Evolutionary conservation across 1,140 invertebrate genomes (phyloP), one percentile per base, ranked within the genome.

Genomic region (Drosophila aff.): DNA sequence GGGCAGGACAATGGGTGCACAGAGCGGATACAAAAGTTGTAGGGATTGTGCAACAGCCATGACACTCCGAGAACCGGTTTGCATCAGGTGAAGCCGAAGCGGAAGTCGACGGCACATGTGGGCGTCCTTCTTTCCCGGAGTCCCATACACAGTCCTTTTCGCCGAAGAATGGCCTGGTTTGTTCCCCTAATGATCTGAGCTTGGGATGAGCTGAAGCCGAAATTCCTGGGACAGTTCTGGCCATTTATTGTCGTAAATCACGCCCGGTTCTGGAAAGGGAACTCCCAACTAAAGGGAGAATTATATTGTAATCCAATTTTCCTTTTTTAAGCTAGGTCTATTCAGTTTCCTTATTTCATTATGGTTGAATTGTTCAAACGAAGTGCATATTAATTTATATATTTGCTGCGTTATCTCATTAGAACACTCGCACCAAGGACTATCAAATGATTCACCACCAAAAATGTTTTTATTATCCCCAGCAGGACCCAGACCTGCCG

Each of bases 21-120:
- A n/a, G 55, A 68, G 50, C 64, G 50, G 57, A 65, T 63, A 76
- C 73, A 77, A 55, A 53, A 76, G 72, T 50, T 68, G 66, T 26
- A 21, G 44, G 69, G 76, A 89, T 87, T 81, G 81, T 67, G 63
- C 73, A 65, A 76, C 67, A 82, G 69, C 64, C 65, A 57, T 76
- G 76, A 68, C 68, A 76, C 49, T 5, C 10, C 28, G 15, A 41
- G 43, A 76, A 71, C 82, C 83, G 64, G 72, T 57, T 69, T 82
- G 64, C 62, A 81, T 87, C 84, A 87, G 84, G 84, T 89, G 84
- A 90, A 84, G 68, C 64, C 43, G 67, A 61, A 87, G 72, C 83
- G 83, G 83, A 87, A 83, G 84, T 87, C 63, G 61, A 18, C 44
- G 23, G 53, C 65, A 82, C 79, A 80, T 80, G 76, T 74, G 63